Conservation (phyloP, 2,888 invertebrate species). For the Drosophila histrio region DNA sequence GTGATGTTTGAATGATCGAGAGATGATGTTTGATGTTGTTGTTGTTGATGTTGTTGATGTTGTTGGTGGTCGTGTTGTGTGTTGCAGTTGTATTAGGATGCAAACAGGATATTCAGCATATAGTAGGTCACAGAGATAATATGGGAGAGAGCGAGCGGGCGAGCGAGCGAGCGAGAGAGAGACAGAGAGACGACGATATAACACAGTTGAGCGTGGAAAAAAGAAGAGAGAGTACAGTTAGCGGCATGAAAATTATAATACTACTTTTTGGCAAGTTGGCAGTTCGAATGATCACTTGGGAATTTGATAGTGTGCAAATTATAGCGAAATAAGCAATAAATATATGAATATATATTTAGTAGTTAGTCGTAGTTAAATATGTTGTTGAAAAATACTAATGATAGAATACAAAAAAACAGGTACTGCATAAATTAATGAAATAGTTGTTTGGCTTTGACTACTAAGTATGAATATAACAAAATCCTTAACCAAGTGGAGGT, state of each 20-base stretch:
- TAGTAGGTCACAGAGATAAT: conserved; percentile 16
- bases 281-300: background rate
- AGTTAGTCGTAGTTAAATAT: background rate
- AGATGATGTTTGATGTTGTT: conserved; percentile 32
- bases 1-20: conserved; percentile 12
- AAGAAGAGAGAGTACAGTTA: conserved; percentile 65
- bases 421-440: background rate
- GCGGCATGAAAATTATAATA: conserved; percentile 31
- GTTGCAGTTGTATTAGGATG: conserved; percentile 25
- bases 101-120: conserved; percentile 3
- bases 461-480: background rate
- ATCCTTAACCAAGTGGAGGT: background rate
- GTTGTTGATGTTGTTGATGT: conserved; percentile 31
- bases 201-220: conserved; percentile 43
- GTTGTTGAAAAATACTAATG: background rate
- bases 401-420: background rate
- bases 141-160: conserved; percentile 25
- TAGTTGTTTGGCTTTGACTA: conserved; percentile 4
- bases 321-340: background rate
- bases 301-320: conserved; percentile 4
- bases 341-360: background rate
- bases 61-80: conserved; percentile 22
- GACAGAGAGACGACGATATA: conserved; percentile 29
- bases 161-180: conserved; percentile 17
- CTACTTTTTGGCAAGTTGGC: conserved; percentile 2